Base-by-base conservation (phyloP, 2,888 invertebrate species). In the Gandaritis pyraliata region DNA sequence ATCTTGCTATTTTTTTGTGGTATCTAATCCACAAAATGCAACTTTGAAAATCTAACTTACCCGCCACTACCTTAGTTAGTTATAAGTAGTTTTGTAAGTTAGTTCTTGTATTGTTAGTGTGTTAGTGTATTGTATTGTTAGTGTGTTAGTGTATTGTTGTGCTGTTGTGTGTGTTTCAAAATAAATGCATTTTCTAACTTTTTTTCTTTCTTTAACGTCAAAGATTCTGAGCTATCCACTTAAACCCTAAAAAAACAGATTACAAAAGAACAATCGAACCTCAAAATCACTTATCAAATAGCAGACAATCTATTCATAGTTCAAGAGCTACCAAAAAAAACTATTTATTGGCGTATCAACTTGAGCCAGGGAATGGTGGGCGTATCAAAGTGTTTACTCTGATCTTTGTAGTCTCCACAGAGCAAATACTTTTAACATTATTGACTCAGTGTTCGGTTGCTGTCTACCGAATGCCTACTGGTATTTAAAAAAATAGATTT, bases 371-470 rank as follows among this genome's bases (percentile, higher is more conserved):
- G 61, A 69, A 74, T 68, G 74, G 87, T 89, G 82, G 90, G 88
- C 86, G 88, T 83, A 71, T 71, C 75, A 65, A 69, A 88, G 85
- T 90, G 85, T 90, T 90, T 88, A 76, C 87, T 73, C 72, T 80
- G 86, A 86, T 88, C 89, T 88, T 89, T 90, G 88, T 90, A 86
- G 83, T 80, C 83, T 86, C 81, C 77, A 82, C 82, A 82, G 77
- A 79, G 83, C 83, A 91, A 91, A 90, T 86, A 91, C 90, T 89
- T 90, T 90, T 88, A 90, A 87, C 88, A 78, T 76, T 90, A 84
- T 91, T 90, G 85, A 89, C 86, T 81, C 81, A 87, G 87, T 86
- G 82, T 88, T 78, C 79, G 82, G 86, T 88, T 85, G 79, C 86
- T 81, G 80, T 84, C 84, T 83, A 85, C 86, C 77, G 81, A 83